Percentiles rank a stretch among this genome's conserved stretches.
Conservation (phyloP, 92 coral and sea anemone genomes). For the Parazoanthus atlanticus region DNA sequence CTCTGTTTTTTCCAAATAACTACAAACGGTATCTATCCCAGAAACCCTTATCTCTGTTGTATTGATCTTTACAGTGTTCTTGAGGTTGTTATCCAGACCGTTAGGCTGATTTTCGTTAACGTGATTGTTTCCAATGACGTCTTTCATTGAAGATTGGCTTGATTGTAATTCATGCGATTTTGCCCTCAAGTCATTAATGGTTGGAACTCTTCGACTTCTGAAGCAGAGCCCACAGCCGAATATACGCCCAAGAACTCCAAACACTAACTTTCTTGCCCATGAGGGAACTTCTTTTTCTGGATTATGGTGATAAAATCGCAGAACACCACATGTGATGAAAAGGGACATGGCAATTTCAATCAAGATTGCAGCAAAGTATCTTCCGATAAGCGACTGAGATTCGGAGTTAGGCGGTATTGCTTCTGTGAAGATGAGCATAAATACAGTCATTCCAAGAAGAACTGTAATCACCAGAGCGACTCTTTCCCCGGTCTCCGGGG, state of each 20-base stretch:
- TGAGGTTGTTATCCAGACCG: not conserved
- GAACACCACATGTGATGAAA: conserved; percentile 75
- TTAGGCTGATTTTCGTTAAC: conserved; percentile 22
- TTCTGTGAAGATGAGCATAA: conserved; percentile 91
- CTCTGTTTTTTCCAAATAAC: conserved; percentile 47
- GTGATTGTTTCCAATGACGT: conserved; percentile 41
- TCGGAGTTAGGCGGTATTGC: conserved; percentile 96
- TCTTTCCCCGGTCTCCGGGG: conserved; percentile 98
- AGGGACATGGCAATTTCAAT: conserved; percentile 81
- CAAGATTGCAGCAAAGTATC: conserved; percentile 90
- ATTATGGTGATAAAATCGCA: conserved; percentile 80
- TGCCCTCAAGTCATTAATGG: not conserved
- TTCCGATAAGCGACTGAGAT: conserved; percentile 89
- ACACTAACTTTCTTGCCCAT: conserved; percentile 74
- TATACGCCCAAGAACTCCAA: conserved; percentile 75
- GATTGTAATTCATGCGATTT: not conserved
- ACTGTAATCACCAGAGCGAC: conserved; percentile 93
- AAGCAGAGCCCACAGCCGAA: conserved; percentile 49
- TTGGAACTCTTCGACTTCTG: conserved; percentile 4
- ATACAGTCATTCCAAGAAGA: conserved; percentile 93
- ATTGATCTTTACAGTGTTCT: not conserved
- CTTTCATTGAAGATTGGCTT: not conserved
- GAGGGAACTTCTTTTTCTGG: conserved; percentile 81
- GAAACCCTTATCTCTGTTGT: not conserved
- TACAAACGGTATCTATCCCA: conserved; percentile 46